Base-by-base conservation (phyloP, 1,140 invertebrate genomes). In the Cryptotermes secundus region DNA sequence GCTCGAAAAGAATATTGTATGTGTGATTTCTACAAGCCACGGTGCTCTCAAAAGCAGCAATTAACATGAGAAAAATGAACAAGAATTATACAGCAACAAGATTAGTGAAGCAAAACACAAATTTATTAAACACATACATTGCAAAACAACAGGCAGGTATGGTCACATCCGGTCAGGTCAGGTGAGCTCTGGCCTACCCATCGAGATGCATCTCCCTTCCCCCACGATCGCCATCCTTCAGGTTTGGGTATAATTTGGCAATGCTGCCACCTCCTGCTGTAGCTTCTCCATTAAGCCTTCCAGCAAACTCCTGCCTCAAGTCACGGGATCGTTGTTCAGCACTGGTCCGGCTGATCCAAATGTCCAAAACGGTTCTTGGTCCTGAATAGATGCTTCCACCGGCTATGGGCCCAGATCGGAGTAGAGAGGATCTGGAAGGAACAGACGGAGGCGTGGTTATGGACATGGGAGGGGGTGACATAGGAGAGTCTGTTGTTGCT, bases 401-500 rank as follows among this genome's bases (percentile, higher is more conserved):
- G 35, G 86, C 80, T 79, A 85, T 85, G 80, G 85, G 34, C 84
- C 86, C 83, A 34, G 84, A 72, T 45, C 84, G 59, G 59, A 72
- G 59, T 7, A 72, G 59, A 72, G 59, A 72, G 26, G 59, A 31
- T 9, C 59, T 45, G 82, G 26, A 49, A 84, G 83, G 36, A 87
- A 85, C 86, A 87, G 85, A 89, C 84, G 86, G 86, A 84, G 87
- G 86, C 86, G 85, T 89, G 86, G 85, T 88, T 88, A 88, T 88
- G 87, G 87, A 90, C 87, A 88, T 90, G 85, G 88, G 90, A 12
- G 95, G 94, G 1, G 96, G 94, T 2, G 94, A 96, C 89, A 96
- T 94, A 0, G 96, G 95, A 0, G 96, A 96, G 88, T 97, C 96
- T 0, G 95, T 95, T 2, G 95, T 95, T 2, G 95, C 94, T 82